Base-by-base conservation (phyloP, 1,140 invertebrate species). In the Temnothorax curvispinosus region DNA sequence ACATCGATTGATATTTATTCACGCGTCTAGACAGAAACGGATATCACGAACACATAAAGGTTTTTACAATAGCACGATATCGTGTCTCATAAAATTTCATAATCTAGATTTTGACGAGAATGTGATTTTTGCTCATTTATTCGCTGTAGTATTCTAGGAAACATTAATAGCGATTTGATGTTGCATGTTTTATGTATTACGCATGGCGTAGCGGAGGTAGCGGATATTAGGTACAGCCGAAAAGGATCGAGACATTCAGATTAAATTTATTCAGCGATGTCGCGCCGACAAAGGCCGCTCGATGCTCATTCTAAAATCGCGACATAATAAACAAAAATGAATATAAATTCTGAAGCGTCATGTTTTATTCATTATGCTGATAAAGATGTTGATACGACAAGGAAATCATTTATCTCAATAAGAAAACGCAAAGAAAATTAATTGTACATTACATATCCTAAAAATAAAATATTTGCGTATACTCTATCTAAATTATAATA, bases 181-280 rank as follows among this genome's bases (percentile, higher is more conserved):
- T 82, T 60, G 18, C n/a, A 72, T 27, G 41, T 74, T 84, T 60
- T 74, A 84, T 74, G 69, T 9, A 50, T 84, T 75, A 62, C 8
- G 11, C 21, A 3, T 18, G 41, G 35, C 5, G 6, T 82, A 72
- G 60, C 41, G 27, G 62, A n/a, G 41, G 13, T n/a, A 13, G 13
- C 13, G 8, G 54, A 38, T 9, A 60, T 60, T 35, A 44, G n/a
- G 27, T 35, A 35, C 4, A 13, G 2, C 32, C 5, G 6, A 47
- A 58, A 58, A 56, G 8, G n/a, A n/a, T n/a, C n/a, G 7, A 27
- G 38, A 13, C 11, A 58, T 35, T 38, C 15, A 13, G 56, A 67
- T 47, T 5, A 38, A 84, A 84, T 84, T 74, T 58, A 84, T 75
- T 74, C 80, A 21, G 21, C 13, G 38, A 41, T 27, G 11, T 35